phyloP scores from a whole-genome alignment of 2,888 invertebrate genomes.

The Metallyticus violacea region DNA sequence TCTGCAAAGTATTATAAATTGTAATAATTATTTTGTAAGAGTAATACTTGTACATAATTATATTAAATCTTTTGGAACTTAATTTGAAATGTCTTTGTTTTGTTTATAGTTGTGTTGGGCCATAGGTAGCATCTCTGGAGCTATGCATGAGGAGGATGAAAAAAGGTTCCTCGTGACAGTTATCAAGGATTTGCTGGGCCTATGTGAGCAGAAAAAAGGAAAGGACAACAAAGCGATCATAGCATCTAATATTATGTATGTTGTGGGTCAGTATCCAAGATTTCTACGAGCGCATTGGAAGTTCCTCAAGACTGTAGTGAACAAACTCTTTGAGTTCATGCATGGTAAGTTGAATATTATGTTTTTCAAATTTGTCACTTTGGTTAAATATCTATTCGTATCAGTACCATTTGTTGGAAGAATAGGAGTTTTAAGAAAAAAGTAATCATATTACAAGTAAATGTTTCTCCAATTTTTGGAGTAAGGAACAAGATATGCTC shows the following conservation, averaged over 20 bases:
- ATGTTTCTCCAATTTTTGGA: no score
- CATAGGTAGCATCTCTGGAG: conserved; percentile 97
- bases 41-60: background rate
- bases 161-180: conserved; percentile 98
- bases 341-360: conserved; percentile 58
- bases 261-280: conserved; percentile 98
- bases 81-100: conserved; percentile 13
- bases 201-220: conserved; percentile 97
- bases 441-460: no score
- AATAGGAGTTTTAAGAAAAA: no score
- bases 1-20: background rate
- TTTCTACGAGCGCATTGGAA: conserved; percentile 99
- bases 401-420: no score
- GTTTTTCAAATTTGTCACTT: conserved; percentile 10
- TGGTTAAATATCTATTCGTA: no score
- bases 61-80: background rate
- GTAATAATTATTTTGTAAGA: background rate
- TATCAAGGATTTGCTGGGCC: conserved; percentile 93
- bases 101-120: conserved; percentile 86
- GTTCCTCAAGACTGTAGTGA: conserved; percentile 98
- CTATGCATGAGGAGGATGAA: conserved; percentile 99
- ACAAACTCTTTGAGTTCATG: conserved; percentile 99
- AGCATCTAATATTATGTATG: conserved; percentile 99
- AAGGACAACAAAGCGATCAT: conserved; percentile 99
- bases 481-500: no score